Percentiles rank a stretch among this genome's conserved stretches.
Conservation (phyloP, 2,888 invertebrate species). For the Zaprionus bogoriensis region DNA sequence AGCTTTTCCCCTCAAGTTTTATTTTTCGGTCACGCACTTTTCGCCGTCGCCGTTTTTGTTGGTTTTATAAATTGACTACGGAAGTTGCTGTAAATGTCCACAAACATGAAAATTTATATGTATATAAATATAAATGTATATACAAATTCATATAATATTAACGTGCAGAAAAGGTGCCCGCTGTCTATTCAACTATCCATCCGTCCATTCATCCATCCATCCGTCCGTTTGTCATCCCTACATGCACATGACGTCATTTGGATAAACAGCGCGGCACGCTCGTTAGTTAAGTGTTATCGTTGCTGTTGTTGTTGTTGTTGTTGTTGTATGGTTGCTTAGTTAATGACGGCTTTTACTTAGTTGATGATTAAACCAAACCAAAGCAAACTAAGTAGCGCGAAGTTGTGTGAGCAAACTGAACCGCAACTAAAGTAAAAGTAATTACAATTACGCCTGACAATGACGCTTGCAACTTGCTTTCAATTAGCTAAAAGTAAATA, state of each 20-base stretch:
- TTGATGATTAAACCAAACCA: slow-evolving; percentile 33
- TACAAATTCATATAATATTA: no score
- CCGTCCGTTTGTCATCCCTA: no score
- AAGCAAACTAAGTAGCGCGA: not conserved
- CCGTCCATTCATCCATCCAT: no score
- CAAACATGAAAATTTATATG: slow-evolving; percentile 68
- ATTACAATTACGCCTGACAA: slow-evolving; percentile 23
- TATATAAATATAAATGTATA: slow-evolving; percentile 9
- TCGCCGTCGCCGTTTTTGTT: slow-evolving; percentile 20
- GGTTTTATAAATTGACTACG: slow-evolving; percentile 63
- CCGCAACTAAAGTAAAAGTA: slow-evolving; percentile 28
- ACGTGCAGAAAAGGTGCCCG: no score
- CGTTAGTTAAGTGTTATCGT: slow-evolving; percentile 33
- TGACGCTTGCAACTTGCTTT: slow-evolving; percentile 25
- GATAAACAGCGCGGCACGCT: slow-evolving; percentile 29
- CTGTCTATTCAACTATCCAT: no score
- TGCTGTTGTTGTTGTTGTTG: slow-evolving; percentile 6
- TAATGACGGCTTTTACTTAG: slow-evolving; percentile 48
- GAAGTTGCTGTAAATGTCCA: slow-evolving; percentile 72
- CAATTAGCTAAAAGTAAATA: slow-evolving; percentile 49
- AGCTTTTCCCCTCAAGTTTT: no score
- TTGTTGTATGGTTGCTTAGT: slow-evolving; percentile 19
- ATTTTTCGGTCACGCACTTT: slow-evolving; percentile 24
- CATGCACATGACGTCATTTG: slow-evolving; percentile 48
- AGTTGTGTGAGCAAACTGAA: not conserved